Percentiles rank a stretch among this genome's conserved stretches.
Conservation (phyloP, 2,797 vertebrate genomes). For the Pipistrellus pygmaeus region DNA sequence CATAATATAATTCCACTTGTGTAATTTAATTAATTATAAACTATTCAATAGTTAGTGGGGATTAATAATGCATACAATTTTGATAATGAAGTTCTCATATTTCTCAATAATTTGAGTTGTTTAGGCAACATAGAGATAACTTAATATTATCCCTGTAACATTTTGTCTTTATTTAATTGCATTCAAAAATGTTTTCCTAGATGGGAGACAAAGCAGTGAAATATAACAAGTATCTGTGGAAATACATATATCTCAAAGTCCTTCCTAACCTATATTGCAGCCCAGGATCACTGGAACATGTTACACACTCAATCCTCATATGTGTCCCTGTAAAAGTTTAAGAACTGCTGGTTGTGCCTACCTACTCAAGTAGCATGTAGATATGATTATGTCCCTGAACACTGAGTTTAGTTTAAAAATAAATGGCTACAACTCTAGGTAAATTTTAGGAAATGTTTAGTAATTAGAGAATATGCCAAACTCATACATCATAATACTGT, state of each 20-base stretch:
- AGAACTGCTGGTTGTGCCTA: not conserved
- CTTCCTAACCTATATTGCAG: not conserved
- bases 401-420: not conserved
- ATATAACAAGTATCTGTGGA: not conserved
- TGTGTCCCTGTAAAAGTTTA: not conserved
- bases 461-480: not conserved
- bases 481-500: not conserved
- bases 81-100: not conserved
- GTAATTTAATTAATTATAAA: slow-evolving; percentile 7
- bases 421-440: not conserved
- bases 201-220: slow-evolving; percentile 24
- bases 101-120: slow-evolving; percentile 5
- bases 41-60: not conserved
- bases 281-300: not conserved
- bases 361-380: not conserved
- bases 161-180: not conserved
- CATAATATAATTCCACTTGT: not conserved
- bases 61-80: not conserved
- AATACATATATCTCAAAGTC: not conserved
- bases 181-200: slow-evolving; percentile 11
- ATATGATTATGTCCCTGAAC: not conserved
- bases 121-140: not conserved
- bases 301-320: not conserved
- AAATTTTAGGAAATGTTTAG: not conserved
- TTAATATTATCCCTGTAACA: not conserved